Base-by-base conservation (phyloP, 2,113 vertebrate species). In the Miniopterus natalensis region DNA sequence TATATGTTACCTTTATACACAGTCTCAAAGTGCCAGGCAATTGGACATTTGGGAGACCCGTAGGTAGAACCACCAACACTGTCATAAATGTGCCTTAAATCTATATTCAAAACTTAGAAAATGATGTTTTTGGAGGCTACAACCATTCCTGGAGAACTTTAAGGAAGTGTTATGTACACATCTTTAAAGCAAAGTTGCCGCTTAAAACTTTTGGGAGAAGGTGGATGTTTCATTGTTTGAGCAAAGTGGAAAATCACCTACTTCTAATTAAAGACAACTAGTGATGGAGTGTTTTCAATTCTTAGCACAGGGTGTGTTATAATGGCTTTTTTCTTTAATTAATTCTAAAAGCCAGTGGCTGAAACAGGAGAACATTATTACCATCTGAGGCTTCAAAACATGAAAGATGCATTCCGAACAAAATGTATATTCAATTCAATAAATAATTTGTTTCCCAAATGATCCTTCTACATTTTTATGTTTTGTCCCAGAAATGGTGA, bases 271-370 rank as follows among this genome's bases (percentile, higher is more conserved):
- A 92, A 88, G n/a, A 85, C 8, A 85, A 53, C 73, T 77, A 71
- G 61, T 88, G 92, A 71, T 29, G 63, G 63, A 86, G n/a, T 47
- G n/a, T 66, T 88, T 95, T 90, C 8, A 1, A 81, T 88, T 92
- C 71, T 61, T 71, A 90, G 77, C 70, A 84, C 18, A 88, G 15
- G 59, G 21, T 71, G 45, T 80, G 45, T 63, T 92, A 84, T 90
- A 66, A 59, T 88, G 45, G 40, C 70, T 94, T 95, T 94, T 79
- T 12, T n/a, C 53, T 92, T 94, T 84, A 96, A 96, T 97, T 94
- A 92, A 79, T 92, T 90, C 55, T 47, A 47, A 90, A 84, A 89
- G 70, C n/a, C 77, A 80, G 65, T 42, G 59, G 29, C 65, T 74
- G 59, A 51, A 84, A n/a, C 36, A 79, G 40, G 10, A 87, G 45